These are phyloP conservation scores for Atethmia centrago DNA, from an alignment of 2,888 invertebrate genomes.

Conservation along the genomic window DNA sequence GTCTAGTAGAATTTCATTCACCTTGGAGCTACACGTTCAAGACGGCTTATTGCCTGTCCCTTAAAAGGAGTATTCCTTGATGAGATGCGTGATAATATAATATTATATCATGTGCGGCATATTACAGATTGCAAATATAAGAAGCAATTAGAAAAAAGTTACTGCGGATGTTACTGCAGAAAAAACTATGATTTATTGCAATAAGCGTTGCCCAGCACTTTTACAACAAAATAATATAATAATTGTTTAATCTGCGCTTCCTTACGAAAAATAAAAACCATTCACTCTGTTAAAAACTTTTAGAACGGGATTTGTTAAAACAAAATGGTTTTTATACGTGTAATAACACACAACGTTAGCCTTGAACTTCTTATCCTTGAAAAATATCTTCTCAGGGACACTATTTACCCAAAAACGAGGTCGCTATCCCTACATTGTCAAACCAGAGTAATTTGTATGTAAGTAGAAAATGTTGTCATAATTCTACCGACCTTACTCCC, in stretches of 20 bases:
- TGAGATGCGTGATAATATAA: not conserved
- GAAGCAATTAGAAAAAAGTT: not conserved
- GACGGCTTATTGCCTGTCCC: not conserved
- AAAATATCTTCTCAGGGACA: constrained; percentile 27
- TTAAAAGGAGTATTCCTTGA: not conserved
- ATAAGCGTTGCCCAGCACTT: not conserved
- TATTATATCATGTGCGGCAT: not conserved
- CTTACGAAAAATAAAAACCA: not conserved
- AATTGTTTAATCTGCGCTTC: not conserved
- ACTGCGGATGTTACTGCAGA: no score
- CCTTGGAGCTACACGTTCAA: not conserved
- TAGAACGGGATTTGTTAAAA: not conserved
- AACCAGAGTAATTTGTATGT: constrained; percentile 61
- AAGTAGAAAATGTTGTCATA: constrained; percentile 57
- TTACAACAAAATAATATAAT: not conserved
- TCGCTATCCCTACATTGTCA: constrained; percentile 46
- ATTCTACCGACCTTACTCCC: constrained; percentile 55
- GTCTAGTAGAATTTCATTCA: not conserved
- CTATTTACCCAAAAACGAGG: constrained; percentile 36
- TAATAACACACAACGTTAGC: constrained; percentile 3
- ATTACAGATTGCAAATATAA: not conserved
- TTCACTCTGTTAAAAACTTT: not conserved
- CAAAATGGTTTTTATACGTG: not conserved
- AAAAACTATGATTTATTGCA: not conserved
- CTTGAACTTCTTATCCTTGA: constrained; percentile 41